Evolutionary conservation across 2,888 invertebrate genomes (phyloP).

Genomic region (Alloscopus bannaensis): DNA sequence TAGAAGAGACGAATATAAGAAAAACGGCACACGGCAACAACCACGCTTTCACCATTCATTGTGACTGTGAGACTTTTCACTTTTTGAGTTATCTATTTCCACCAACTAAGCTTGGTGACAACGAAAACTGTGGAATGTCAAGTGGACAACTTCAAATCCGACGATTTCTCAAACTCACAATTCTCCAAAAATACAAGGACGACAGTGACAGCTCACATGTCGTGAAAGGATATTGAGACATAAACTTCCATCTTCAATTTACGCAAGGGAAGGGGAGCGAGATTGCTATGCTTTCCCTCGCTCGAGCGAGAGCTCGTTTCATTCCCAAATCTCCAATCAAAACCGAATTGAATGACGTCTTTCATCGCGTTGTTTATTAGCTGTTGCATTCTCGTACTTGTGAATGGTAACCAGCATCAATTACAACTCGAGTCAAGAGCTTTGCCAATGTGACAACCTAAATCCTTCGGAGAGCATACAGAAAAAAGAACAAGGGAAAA

Average conservation of each 20-base stretch:
- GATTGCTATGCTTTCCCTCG: constrained; percentile 14
- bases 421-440: constrained; percentile 57
- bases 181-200: constrained; percentile 16
- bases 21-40: no score
- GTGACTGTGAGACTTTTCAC: no score
- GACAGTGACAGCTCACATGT: constrained; percentile 18
- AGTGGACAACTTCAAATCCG: no score
- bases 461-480: constrained; percentile 29
- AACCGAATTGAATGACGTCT: constrained; percentile 60
- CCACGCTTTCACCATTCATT: no score
- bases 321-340: constrained; percentile 55
- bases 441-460: constrained; percentile 46
- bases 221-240: constrained; percentile 18
- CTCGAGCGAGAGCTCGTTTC: not conserved
- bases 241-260: constrained; percentile 28
- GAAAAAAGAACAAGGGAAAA: constrained; percentile 15
- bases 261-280: constrained; percentile 17
- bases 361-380: constrained; percentile 62
- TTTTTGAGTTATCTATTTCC: no score
- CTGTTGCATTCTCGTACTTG: constrained; percentile 37
- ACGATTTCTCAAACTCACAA: no score
- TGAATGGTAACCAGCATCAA: constrained; percentile 37
- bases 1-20: no score
- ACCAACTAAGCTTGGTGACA: no score
- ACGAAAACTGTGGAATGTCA: no score